Percentiles rank a stretch among this genome's conserved stretches.
phyloP scores from a whole-genome alignment of 2,113 vertebrate genomes.

The Paramisgurnus dabryanus region DNA sequence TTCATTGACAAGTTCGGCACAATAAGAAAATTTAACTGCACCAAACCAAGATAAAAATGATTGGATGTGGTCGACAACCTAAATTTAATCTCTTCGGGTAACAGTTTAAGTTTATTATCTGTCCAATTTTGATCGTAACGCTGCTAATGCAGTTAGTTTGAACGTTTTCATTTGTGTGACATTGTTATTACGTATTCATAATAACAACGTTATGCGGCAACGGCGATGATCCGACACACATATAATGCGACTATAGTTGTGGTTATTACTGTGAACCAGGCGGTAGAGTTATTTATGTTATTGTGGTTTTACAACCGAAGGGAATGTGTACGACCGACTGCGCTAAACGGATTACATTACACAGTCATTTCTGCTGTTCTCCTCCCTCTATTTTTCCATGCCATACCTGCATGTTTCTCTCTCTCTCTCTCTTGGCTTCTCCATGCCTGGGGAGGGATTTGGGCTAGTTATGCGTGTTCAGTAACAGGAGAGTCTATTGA shows the following conservation, averaged over 20 bases:
- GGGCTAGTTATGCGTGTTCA: constrained; percentile 56
- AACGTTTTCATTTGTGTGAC: constrained; percentile 37
- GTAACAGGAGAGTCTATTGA: constrained; percentile 59
- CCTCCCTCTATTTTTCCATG: constrained; percentile 39
- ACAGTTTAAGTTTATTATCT: constrained; percentile 5
- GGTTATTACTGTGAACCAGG: constrained; percentile 43
- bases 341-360: constrained; percentile 57
- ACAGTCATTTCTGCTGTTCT: constrained; percentile 53
- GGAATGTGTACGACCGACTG: constrained; percentile 48
- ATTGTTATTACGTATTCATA: constrained; percentile 33
- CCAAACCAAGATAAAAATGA: too few relatives aligned
- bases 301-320: constrained; percentile 52
- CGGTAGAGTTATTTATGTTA: constrained; percentile 37
- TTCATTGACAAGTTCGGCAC: constrained; percentile 23
- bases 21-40: constrained; percentile 33
- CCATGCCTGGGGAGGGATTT: constrained; percentile 55
- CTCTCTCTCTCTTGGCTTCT: not conserved
- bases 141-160: not conserved
- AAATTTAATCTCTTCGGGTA: constrained; percentile 9
- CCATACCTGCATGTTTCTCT: constrained; percentile 41
- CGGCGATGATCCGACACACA: constrained; percentile 28
- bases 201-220: constrained; percentile 41
- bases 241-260: constrained; percentile 43
- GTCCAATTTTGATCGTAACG: constrained; percentile 14
- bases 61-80: not conserved